Evolutionary conservation across 1,140 invertebrate genomes (phyloP).

Genomic region (Drosophila sturtevanti): DNA sequence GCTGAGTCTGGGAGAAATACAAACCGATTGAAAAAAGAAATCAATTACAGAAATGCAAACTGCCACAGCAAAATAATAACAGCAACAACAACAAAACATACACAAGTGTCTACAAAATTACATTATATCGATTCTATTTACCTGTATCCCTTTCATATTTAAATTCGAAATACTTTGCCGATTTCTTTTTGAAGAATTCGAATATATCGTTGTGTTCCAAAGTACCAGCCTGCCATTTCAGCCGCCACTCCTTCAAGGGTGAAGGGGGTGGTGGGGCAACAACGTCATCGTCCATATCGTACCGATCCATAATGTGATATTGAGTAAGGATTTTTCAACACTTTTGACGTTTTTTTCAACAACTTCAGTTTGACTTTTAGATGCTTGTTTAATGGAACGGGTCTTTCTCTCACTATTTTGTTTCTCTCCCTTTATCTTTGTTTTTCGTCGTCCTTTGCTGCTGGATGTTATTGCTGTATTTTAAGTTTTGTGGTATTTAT

Average conservation of each 20-base stretch:
- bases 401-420: background rate
- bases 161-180: slow-evolving; percentile 74
- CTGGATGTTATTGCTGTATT: slow-evolving; percentile 12
- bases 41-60: slow-evolving; percentile 45
- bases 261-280: slow-evolving; percentile 68
- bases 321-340: background rate
- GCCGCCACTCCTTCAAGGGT: slow-evolving; percentile 78
- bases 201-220: slow-evolving; percentile 63
- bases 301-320: slow-evolving; percentile 70
- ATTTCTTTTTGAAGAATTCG: slow-evolving; percentile 69
- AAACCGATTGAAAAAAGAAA: slow-evolving; percentile 55
- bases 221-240: slow-evolving; percentile 68
- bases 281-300: slow-evolving; percentile 76
- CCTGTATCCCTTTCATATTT: slow-evolving; percentile 64
- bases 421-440: slow-evolving; percentile 7
- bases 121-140: slow-evolving; percentile 14
- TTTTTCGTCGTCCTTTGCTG: slow-evolving; percentile 33
- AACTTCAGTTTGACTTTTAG: slow-evolving; percentile 8
- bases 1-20: slow-evolving; percentile 33
- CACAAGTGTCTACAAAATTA: background rate
- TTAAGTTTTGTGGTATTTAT: slow-evolving; percentile 16
- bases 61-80: background rate
- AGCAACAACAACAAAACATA: slow-evolving; percentile 17
- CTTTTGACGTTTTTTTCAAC: background rate
- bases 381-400: background rate